A percentile compares a stretch with the other conserved stretches of the same genome.
phyloP scores from a whole-genome alignment of 2,888 invertebrate genomes.

The Luperina testacea region DNA sequence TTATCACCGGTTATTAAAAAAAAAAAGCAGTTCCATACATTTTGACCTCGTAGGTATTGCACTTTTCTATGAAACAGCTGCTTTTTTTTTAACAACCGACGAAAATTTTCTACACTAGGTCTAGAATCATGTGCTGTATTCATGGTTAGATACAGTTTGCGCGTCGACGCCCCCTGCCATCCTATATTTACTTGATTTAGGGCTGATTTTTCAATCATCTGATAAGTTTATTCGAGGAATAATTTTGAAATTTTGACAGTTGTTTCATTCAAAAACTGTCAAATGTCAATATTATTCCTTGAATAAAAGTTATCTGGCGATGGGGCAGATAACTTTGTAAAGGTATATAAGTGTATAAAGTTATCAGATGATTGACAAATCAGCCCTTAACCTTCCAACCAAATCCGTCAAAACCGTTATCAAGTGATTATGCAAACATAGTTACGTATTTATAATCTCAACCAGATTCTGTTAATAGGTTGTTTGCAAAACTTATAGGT shows the following conservation, averaged over 20 bases:
- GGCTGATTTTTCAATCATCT: too few species aligned
- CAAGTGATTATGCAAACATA: conserved; percentile 22
- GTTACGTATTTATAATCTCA: conserved; percentile 16
- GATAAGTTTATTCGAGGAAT: too few species aligned
- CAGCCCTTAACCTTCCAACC: not conserved
- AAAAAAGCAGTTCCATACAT: not conserved
- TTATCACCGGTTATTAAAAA: too few species aligned
- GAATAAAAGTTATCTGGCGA: too few species aligned
- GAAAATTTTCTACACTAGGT: not conserved
- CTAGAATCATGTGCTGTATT: not conserved
- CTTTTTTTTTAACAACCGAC: not conserved
- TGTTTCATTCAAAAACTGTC: too few species aligned
- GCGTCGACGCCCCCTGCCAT: not conserved
- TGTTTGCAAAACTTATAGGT: conserved; percentile 12
- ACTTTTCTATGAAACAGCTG: not conserved
- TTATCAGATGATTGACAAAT: too few species aligned
- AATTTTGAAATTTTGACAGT: too few species aligned
- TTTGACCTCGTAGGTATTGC: not conserved
- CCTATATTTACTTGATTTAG: not conserved
- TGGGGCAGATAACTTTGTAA: too few species aligned
- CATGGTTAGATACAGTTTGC: not conserved
- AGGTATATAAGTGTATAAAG: too few species aligned
- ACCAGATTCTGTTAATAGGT: conserved; percentile 20
- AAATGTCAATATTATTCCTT: too few species aligned
- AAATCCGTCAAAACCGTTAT: conserved; percentile 8